A percentile compares a stretch with the other conserved stretches of the same genome.
phyloP scores from a whole-genome alignment of 2,888 invertebrate species.

The Tetranychus piercei region DNA sequence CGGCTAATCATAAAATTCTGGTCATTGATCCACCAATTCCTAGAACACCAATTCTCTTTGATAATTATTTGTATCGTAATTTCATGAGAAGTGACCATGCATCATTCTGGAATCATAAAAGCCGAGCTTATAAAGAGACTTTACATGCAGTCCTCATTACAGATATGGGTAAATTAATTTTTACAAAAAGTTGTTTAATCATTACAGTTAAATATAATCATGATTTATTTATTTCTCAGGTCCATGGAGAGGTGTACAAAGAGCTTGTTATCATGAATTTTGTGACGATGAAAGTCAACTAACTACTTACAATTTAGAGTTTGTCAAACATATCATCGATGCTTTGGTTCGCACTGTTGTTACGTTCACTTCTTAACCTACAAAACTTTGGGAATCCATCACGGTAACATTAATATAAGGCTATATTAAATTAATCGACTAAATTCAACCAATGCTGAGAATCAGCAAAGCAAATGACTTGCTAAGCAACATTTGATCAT shows the following conservation, averaged over 20 bases:
- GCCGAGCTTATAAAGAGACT: not conserved
- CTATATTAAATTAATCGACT: too few relatives aligned
- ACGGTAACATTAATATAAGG: too few relatives aligned
- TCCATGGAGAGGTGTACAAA: not conserved
- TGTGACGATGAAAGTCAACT: slow-evolving; percentile 4
- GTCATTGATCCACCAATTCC: too few relatives aligned
- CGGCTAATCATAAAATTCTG: not conserved
- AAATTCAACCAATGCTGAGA: too few relatives aligned
- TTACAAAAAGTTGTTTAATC: not conserved
- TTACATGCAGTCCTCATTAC: not conserved
- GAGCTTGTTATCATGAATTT: not conserved
- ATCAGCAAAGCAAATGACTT: too few relatives aligned
- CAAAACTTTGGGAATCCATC: too few relatives aligned
- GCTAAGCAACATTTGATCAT: too few relatives aligned
- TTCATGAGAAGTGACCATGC: not conserved
- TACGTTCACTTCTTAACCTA: too few relatives aligned
- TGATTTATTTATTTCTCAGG: not conserved
- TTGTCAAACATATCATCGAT: not conserved
- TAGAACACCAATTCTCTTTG: not conserved
- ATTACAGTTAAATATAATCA: not conserved
- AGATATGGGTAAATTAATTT: not conserved
- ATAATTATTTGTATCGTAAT: not conserved
- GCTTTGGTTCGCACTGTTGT: not conserved
- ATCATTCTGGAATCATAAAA: not conserved
- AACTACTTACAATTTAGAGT: not conserved